Evolutionary conservation across 2,888 invertebrate genomes (phyloP).

Genomic region (Apamea anceps): DNA sequence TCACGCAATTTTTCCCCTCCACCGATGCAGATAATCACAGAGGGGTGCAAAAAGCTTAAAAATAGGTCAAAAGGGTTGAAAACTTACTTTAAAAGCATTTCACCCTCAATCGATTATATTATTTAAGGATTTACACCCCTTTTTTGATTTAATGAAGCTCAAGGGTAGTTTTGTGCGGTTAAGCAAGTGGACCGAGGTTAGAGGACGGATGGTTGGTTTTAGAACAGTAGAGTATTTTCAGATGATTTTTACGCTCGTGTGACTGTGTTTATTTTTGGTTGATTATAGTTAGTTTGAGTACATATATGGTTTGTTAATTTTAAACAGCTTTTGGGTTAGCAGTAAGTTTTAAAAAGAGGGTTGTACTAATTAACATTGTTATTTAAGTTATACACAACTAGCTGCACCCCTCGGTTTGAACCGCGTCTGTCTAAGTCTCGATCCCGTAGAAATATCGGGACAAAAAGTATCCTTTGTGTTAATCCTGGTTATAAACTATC

Average conservation of each 20-base stretch:
- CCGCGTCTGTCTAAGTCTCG: too few species aligned
- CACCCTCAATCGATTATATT: constrained; percentile 26
- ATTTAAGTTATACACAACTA: not conserved
- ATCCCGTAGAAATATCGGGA: too few species aligned
- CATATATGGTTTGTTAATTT: not conserved
- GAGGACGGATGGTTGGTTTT: constrained; percentile 37
- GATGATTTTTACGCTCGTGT: constrained; percentile 18
- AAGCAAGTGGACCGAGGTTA: constrained; percentile 32
- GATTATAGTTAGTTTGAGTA: not conserved
- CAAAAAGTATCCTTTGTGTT: too few species aligned
- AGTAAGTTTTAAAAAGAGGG: not conserved
- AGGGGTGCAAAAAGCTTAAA: constrained; percentile 34
- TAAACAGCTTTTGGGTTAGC: not conserved
- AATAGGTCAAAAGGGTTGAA: constrained; percentile 50
- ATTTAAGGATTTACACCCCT: constrained; percentile 22
- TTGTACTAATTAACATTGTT: not conserved
- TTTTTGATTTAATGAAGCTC: constrained; percentile 46
- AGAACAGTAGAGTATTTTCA: constrained; percentile 13
- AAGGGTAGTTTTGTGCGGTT: constrained; percentile 35
- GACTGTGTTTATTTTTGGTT: not conserved
- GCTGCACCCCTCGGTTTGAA: too few species aligned
- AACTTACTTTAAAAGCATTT: constrained; percentile 30
- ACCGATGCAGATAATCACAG: constrained; percentile 20
- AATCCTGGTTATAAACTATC: too few species aligned
- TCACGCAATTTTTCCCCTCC: constrained; percentile 8